Percentiles rank a stretch among this genome's conserved stretches.
These are phyloP conservation scores for Chrysomela aeneicollis DNA, from an alignment of 2,888 invertebrate genomes.

Conservation along the genomic window DNA sequence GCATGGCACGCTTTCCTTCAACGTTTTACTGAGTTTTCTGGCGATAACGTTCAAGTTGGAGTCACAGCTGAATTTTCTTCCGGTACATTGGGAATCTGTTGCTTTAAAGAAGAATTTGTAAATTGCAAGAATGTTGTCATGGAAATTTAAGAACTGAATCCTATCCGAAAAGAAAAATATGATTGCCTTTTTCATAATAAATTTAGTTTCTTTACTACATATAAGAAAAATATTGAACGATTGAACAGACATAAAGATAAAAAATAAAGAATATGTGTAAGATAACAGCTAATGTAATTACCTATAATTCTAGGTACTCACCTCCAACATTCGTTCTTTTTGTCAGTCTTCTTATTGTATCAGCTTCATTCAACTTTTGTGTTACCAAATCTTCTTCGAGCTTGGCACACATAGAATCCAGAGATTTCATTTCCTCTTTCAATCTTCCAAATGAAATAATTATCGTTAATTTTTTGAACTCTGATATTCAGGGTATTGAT, in stretches of 20 bases:
- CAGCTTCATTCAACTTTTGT: conserved; percentile 58
- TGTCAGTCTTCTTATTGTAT: conserved; percentile 50
- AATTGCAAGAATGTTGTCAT: too few species aligned
- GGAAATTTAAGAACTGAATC: too few species aligned
- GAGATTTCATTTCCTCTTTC: conserved; percentile 48
- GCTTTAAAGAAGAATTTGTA: not conserved
- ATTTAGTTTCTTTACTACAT: too few species aligned
- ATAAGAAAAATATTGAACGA: too few species aligned
- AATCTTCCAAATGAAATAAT: conserved; percentile 30
- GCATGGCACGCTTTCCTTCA: conserved; percentile 50
- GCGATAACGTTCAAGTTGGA: conserved; percentile 52
- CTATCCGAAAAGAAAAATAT: too few species aligned
- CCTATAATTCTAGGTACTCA: conserved; percentile 10
- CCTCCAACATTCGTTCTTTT: conserved; percentile 31
- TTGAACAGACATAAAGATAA: too few species aligned
- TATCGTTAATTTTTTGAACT: too few species aligned
- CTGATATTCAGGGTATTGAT: too few species aligned
- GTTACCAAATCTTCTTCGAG: conserved; percentile 58
- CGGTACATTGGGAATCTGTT: not conserved
- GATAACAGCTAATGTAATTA: not conserved
- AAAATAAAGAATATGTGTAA: too few species aligned
- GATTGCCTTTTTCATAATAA: too few species aligned
- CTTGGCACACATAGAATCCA: conserved; percentile 51
- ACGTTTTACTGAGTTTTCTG: conserved; percentile 51
- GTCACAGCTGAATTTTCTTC: conserved; percentile 34